Evolutionary conservation across 2,888 invertebrate genomes (phyloP), one percentile per base, ranked within the genome.

Genomic region (Melipona bicolor): DNA sequence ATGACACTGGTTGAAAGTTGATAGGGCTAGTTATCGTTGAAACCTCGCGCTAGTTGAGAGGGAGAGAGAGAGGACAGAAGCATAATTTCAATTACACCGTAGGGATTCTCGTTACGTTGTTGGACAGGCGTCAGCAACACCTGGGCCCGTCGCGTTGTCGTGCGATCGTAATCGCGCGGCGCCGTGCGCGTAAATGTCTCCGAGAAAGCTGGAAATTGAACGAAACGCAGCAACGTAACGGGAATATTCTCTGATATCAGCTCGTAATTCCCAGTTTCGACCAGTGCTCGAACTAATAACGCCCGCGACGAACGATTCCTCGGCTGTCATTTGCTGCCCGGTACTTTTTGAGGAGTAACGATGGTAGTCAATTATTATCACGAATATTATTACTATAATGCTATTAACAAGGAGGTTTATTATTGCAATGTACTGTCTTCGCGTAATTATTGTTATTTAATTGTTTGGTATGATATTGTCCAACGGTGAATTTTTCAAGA

Each of bases 151-250:
- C 43, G 43, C 43, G 43, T 43, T 32, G n/a, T 69, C 32, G 17
- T 59, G 32, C 71, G 80, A 77, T 77, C 59, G 68, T 74, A 80
- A 68, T 72, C 71, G 70, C 50, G 70, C 56, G 64, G 71, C 61
- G 72, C 59, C 65, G 54, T 49, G n/a, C 52, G 79, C 61, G 82
- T 65, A 82, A 85, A 85, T 86, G 77, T 82, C 77, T 69, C 64
- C 69, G 75, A 59, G 68, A 64, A 24, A 49, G 62, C 5, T 43
- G 54, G 77, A 75, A 82, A 86, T 86, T 85, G 86, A 86, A 86
- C 84, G 77, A 86, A 86, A 79, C 77, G 75, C 65, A 71, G 56
- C 79, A 79, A 84, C 84, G 74, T 79, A 86, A 84, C 76, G 64
- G 69, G 61, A 65, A 72, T 69, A 77, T 61, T 61, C 75, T 43